phyloP scores from a whole-genome alignment of 2,113 vertebrate species.

The Melospiza melodia region DNA sequence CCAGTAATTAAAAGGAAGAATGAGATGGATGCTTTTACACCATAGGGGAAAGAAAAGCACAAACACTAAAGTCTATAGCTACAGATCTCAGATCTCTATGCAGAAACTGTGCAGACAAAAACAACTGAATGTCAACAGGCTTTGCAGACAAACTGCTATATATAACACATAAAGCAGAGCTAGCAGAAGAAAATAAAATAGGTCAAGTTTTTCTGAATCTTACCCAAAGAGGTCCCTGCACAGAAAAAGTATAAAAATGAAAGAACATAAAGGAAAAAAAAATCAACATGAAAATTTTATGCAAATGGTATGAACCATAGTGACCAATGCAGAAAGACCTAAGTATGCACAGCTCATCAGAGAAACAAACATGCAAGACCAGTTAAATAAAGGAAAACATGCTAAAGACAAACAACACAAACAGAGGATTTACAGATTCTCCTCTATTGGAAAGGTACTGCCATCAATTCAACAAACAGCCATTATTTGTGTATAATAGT shows the following conservation, averaged over 20 bases:
- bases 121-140: background rate
- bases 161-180: background rate
- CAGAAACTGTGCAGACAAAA: background rate
- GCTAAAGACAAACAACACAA: background rate
- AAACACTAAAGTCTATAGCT: background rate
- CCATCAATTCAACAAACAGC: background rate
- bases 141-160: constrained; percentile 19
- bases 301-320: background rate
- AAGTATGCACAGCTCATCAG: background rate
- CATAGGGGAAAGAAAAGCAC: background rate
- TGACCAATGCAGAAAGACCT: background rate
- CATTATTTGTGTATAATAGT: background rate
- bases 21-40: background rate
- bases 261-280: background rate
- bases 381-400: background rate
- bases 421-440: background rate
- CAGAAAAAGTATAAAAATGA: background rate
- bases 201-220: constrained; percentile 33
- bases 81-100: background rate
- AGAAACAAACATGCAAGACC: background rate
- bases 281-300: background rate
- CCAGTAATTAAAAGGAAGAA: background rate
- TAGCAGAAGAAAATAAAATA: constrained; percentile 5
- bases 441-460: background rate
- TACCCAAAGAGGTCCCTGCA: constrained; percentile 44